phyloP scores from a whole-genome alignment of 2,113 vertebrate genomes.

The Oreotrochilus melanogaster region DNA sequence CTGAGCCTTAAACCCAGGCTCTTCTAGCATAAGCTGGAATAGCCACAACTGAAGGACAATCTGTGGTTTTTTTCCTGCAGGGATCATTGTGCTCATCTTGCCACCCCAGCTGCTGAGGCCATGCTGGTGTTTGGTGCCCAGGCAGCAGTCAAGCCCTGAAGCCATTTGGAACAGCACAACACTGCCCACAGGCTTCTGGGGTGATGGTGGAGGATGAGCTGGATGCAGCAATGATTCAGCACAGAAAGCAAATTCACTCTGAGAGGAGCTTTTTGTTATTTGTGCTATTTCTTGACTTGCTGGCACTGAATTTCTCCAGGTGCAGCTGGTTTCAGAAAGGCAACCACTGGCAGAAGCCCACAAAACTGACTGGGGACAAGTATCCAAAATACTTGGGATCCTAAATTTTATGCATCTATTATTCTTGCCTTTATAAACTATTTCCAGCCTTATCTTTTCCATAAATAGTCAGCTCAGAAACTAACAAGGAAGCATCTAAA shows the following conservation, averaged over 20 bases:
- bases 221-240: background rate
- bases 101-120: fast-evolving
- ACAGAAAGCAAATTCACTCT: background rate
- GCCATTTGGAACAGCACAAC: background rate
- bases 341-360: background rate
- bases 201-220: background rate
- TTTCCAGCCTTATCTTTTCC: background rate
- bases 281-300: background rate
- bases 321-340: background rate
- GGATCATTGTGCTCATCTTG: background rate
- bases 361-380: background rate
- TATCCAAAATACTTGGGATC: background rate
- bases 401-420: background rate
- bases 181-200: background rate
- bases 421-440: background rate
- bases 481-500: background rate
- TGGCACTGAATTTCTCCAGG: background rate
- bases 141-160: background rate
- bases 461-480: background rate
- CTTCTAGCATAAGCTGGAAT: background rate
- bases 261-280: background rate
- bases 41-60: background rate
- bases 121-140: background rate
- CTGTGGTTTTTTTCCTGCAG: background rate
- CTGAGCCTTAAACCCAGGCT: background rate